A percentile compares a stretch with the other conserved stretches of the same genome.
Evolutionary conservation across 2,797 vertebrate species (phyloP).

Genomic region (Mus spretus): DNA sequence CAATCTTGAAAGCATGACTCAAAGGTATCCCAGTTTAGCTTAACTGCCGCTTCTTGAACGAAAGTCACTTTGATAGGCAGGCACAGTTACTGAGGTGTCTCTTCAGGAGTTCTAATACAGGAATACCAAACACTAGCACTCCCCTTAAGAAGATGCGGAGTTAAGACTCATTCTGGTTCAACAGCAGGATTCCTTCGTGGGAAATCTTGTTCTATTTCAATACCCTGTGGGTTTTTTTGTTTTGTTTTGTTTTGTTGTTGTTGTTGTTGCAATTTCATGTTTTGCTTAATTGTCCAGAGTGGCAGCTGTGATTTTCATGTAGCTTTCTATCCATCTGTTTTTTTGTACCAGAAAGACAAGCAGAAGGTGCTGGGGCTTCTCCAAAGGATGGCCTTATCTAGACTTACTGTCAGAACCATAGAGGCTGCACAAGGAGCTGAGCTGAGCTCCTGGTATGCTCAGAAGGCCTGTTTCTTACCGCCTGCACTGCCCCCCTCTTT

Average conservation of each 20-base stretch:
- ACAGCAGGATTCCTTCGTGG: not conserved
- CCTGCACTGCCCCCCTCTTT: not conserved
- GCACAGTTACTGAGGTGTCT: not conserved
- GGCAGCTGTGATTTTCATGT: slow-evolving; percentile 76
- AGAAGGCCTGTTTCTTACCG: not conserved
- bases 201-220: slow-evolving; percentile 76
- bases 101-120: not conserved
- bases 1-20: not conserved
- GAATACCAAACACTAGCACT: not conserved
- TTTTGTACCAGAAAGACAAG: slow-evolving; percentile 59
- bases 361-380: slow-evolving; percentile 50
- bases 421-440: not conserved
- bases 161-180: slow-evolving; percentile 7
- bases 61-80: not conserved
- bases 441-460: not conserved
- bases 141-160: slow-evolving; percentile 2
- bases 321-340: slow-evolving; percentile 76
- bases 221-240: slow-evolving; percentile 45
- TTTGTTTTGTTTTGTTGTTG: slow-evolving; percentile 71
- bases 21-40: not conserved
- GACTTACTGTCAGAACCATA: not conserved
- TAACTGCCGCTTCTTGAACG: not conserved
- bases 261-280: slow-evolving; percentile 65
- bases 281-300: slow-evolving; percentile 79
- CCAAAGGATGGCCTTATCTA: not conserved